Conservation (phyloP, 1,140 invertebrate genomes). For the Melitaea cinxia region DNA sequence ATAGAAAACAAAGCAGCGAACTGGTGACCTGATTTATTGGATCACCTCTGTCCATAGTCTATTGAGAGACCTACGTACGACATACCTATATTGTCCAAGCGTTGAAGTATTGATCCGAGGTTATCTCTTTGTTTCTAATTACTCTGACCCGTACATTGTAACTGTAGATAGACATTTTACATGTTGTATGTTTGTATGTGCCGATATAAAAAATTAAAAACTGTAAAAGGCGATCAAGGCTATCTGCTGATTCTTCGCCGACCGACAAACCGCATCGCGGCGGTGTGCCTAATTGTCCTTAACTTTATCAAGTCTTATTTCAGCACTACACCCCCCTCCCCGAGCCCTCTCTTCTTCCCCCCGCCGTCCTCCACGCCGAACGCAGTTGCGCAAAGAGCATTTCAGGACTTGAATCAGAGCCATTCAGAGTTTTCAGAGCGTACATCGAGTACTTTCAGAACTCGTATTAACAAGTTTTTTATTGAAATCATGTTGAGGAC, state of each 20-base stretch:
- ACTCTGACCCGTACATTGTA: too few species aligned
- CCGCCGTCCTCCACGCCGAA: not conserved
- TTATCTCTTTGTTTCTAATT: too few species aligned
- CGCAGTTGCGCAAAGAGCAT: not conserved
- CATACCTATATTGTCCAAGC: too few species aligned
- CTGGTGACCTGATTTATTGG: too few species aligned
- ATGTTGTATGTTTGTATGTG: not conserved
- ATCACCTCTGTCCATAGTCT: too few species aligned
- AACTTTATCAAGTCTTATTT: slow-evolving; percentile 10
- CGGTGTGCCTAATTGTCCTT: slow-evolving; percentile 9
- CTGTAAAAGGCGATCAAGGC: not conserved
- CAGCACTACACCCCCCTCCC: not conserved
- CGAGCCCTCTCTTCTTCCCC: not conserved
- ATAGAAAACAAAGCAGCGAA: too few species aligned
- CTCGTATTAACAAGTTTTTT: not conserved
- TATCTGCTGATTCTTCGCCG: not conserved
- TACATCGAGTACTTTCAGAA: slow-evolving; percentile 2
- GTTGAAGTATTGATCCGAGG: too few species aligned
- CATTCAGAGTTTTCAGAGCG: slow-evolving; percentile 12
- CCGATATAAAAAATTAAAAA: not conserved
- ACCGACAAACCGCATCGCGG: not conserved
- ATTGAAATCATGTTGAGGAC: slow-evolving; percentile 1
- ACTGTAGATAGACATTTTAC: too few species aligned
- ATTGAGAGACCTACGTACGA: too few species aligned
- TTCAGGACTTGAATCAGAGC: slow-evolving; percentile 1